Conservation (phyloP, 2,797 vertebrate species). For the Molossus alvarezi region DNA sequence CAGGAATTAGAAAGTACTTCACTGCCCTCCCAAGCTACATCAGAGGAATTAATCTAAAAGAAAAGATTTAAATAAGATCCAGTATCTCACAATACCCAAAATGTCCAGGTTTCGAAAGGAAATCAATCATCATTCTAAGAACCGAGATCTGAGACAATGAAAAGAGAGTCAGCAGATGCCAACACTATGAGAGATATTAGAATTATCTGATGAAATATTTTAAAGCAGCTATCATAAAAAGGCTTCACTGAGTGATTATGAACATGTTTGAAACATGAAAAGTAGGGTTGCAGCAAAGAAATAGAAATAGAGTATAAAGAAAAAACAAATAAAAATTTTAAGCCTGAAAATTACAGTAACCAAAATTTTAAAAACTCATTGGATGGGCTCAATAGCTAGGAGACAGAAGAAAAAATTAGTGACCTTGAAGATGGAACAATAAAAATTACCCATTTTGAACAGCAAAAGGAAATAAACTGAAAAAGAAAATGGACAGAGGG, state of each 20-base stretch:
- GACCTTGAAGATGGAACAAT: background rate
- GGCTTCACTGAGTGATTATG: background rate
- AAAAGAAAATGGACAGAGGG: background rate
- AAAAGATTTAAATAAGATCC: background rate
- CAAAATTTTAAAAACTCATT: background rate
- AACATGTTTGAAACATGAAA: constrained; percentile 42
- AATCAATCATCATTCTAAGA: background rate
- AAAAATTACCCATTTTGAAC: constrained; percentile 8
- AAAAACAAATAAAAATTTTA: background rate
- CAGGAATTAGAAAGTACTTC: background rate
- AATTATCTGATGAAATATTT: constrained; percentile 17
- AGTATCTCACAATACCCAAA: background rate
- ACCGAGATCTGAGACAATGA: constrained; percentile 2
- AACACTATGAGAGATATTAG: background rate
- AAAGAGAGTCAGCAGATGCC: background rate
- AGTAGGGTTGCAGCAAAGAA: background rate
- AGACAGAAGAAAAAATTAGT: background rate
- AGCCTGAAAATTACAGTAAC: constrained; percentile 1
- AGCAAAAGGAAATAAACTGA: constrained; percentile 8
- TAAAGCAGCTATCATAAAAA: background rate
- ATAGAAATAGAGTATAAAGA: constrained; percentile 47
- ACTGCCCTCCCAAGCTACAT: background rate
- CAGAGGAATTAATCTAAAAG: constrained; percentile 27
- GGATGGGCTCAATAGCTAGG: background rate
- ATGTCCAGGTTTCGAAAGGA: constrained; percentile 8